Percentiles rank a stretch among this genome's conserved stretches.
Evolutionary conservation across 2,797 vertebrate genomes (phyloP).

Genomic region (Pseudochirops corinnae): DNA sequence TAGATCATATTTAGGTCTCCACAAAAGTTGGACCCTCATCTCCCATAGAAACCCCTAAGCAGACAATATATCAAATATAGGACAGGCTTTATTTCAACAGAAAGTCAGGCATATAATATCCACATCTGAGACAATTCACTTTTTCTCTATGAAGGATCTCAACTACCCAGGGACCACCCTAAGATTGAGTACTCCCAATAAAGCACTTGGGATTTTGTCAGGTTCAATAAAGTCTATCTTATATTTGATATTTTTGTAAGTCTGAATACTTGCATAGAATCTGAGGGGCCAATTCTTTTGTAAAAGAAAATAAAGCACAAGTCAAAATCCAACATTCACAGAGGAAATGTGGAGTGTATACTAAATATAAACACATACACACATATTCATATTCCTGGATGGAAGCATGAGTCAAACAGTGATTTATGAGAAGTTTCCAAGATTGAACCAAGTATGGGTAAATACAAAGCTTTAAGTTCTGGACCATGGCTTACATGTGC

Average conservation of each 20-base stretch:
- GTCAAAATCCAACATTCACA: not conserved
- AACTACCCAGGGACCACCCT: not conserved
- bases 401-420: not conserved
- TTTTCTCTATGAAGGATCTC: not conserved
- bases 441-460: not conserved
- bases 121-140: not conserved
- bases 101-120: not conserved
- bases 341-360: not conserved
- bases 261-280: not conserved
- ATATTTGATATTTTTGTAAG: not conserved
- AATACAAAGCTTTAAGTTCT: not conserved
- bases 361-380: not conserved
- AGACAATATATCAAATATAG: not conserved
- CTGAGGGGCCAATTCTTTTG: not conserved
- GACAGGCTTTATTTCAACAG: not conserved
- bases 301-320: not conserved
- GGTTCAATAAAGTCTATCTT: not conserved
- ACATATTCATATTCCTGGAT: not conserved
- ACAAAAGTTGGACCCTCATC: not conserved
- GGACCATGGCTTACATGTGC: not conserved
- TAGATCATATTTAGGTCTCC: not conserved
- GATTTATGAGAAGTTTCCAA: not conserved
- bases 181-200: not conserved
- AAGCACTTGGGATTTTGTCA: not conserved
- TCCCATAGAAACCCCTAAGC: not conserved